phyloP scores from a whole-genome alignment of 2,888 invertebrate genomes.

The Aphrophora alni region DNA sequence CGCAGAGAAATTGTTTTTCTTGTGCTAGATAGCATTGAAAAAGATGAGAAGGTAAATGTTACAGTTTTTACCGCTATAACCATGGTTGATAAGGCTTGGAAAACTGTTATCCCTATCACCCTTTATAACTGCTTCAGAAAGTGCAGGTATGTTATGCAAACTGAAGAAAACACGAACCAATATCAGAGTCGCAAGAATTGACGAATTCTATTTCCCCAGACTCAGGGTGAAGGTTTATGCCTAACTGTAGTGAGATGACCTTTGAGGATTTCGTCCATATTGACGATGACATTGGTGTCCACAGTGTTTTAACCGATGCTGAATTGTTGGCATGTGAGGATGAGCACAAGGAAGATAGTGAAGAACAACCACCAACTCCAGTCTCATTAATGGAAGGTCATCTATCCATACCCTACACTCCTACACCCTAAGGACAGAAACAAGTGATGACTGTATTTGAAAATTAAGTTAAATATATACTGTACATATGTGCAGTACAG shows the following conservation, averaged over 20 bases:
- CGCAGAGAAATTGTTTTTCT: background rate
- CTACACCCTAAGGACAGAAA: no score
- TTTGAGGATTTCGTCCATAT: constrained; percentile 40
- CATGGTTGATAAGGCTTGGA: constrained; percentile 39
- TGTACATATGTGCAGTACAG: no score
- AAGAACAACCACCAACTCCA: no score
- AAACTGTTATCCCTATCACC: constrained; percentile 40
- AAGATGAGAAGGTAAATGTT: background rate
- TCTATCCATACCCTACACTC: no score
- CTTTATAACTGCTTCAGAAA: constrained; percentile 43
- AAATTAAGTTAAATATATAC: no score
- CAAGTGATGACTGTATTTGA: no score
- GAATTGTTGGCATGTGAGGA: constrained; percentile 27
- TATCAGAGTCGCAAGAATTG: no score
- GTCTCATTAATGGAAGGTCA: no score
- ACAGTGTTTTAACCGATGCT: constrained; percentile 33
- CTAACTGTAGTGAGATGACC: constrained; percentile 15
- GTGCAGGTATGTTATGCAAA: background rate
- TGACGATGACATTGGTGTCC: constrained; percentile 40
- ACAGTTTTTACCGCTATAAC: constrained; percentile 26
- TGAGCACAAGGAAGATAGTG: no score
- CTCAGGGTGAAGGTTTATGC: no score
- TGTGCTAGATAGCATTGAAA: background rate
- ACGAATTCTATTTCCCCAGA: no score
- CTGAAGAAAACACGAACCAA: no score